Base-by-base conservation (phyloP, 2,113 vertebrate genomes). In the Spizaetus ornatus region DNA sequence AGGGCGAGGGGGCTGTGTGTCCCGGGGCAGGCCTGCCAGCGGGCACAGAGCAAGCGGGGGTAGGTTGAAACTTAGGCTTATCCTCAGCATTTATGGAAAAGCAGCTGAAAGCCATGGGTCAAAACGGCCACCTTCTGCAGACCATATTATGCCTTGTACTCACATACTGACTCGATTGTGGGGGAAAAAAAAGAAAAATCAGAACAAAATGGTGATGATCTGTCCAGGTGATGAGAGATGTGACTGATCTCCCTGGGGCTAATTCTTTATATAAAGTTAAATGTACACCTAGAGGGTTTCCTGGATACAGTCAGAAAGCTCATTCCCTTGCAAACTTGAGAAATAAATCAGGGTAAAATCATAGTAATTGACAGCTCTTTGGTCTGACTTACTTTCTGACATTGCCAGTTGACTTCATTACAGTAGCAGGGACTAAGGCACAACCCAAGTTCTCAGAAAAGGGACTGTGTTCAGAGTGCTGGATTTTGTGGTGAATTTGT, bases 1-100 rank as follows among this genome's bases (percentile, higher is more conserved):
- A 34, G 47, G 3, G 34, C 0, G 0, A 20, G n/a, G 48, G 55
- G 42, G n/a, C 40, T 13, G n/a, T 5, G 26, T 0, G 1, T 40
- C 20, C 45, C 1, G 0, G 19, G 6, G 45, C 34, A 13, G 34
- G 16, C 47, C 36, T 36, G 26, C 23, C 6, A 19, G 25, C 2
- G 0, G 23, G 26, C 31, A 23, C 27, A 2, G 9, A 11, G 8
- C 13, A 21, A 20, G 45, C 34, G 10, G 42, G 12, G 25, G 2
- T 11, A 11, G 19, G 6, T 52, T 2, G 1, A 21, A 76, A 4
- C 5, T 36, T 63, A 21, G 10, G 11, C 11, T n/a, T 42, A 11
- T 58, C 50, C 25, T 82, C 72, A 56, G 42, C 26, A 16, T 18
- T 59, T 22, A 3, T 19, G 53, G 36, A 56, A 45, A 20, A 79